Conservation (phyloP, 92 coral and sea anemone genomes). For the Zoanthus sansibaricus region DNA sequence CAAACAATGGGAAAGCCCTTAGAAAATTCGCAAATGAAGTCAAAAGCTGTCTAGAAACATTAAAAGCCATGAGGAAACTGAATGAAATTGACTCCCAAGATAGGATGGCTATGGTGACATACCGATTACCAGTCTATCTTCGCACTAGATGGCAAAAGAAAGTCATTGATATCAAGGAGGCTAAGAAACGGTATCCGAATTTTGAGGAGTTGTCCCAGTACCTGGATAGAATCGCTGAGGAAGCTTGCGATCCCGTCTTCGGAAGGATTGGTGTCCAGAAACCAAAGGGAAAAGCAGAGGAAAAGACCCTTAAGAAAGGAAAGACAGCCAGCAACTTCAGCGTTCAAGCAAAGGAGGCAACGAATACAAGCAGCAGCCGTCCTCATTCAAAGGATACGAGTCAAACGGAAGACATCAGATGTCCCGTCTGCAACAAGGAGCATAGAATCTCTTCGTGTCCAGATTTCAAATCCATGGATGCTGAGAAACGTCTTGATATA, state of each 20-base stretch:
- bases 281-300: not conserved
- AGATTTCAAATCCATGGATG: slow-evolving; percentile 1
- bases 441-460: slow-evolving; percentile 2
- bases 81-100: slow-evolving; percentile 43
- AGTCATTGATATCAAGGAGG: slow-evolving; percentile 38
- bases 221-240: slow-evolving; percentile 28
- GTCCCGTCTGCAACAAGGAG: not conserved
- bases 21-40: slow-evolving; percentile 45
- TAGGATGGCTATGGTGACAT: slow-evolving; percentile 42
- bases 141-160: slow-evolving; percentile 45
- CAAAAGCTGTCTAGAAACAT: slow-evolving; percentile 22
- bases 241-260: slow-evolving; percentile 48
- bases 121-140: slow-evolving; percentile 49
- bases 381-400: not conserved
- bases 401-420: slow-evolving; percentile 5
- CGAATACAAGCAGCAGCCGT: slow-evolving; percentile 5
- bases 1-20: slow-evolving; percentile 27
- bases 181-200: not conserved
- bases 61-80: slow-evolving; percentile 43
- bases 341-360: slow-evolving; percentile 40
- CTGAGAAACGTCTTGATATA: not conserved
- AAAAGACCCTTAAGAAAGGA: slow-evolving; percentile 11
- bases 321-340: slow-evolving; percentile 43
- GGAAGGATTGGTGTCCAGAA: slow-evolving; percentile 15
- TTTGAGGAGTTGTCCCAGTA: not conserved